Base-by-base conservation (phyloP, 2,888 invertebrate genomes). In the Catonia carolina region DNA sequence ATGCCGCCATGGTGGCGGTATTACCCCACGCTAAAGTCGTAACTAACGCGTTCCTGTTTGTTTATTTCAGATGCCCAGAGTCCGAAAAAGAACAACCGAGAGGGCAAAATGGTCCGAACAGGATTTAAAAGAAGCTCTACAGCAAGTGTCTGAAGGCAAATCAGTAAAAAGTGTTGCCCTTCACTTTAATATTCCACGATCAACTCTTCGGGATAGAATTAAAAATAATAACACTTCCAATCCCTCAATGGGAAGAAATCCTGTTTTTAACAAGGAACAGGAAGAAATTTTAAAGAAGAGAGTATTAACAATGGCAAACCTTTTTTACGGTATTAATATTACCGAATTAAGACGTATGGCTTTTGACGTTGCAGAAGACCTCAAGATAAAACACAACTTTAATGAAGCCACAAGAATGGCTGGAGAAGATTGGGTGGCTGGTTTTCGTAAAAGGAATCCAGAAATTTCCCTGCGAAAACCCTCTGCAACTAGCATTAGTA, bases 61-160 rank as follows among this genome's bases (percentile, higher is more conserved):
- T n/a, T n/a, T n/a, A n/a, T n/a, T n/a, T n/a, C n/a, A n/a, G n/a
- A n/a, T n/a, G n/a, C n/a, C n/a, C n/a, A n/a, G n/a, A n/a, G n/a
- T n/a, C n/a, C n/a, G n/a, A n/a, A n/a, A n/a, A 54, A 50, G 3
- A 35, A 54, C 41, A 10, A 45, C 53, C 2, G 18, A 53, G 31
- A 42, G 18, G 33, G 53, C 53, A 7, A 53, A 53, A 42, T 45
- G 53, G 53, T 20, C 15, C 12, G 53, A 45, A 31, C 15, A 53
- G 2, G 27, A 14, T 1, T 17, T 53, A n/a, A 23, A 42, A 17
- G 41, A 20, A 53, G 27, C 53, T 4, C 33, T 52, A n/a, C 17
- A 39, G 39, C 52, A 31, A 36, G 37, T 52, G 35, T 50, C 36
- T 36, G 37, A 33, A 50, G 36, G 4, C 8, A n/a, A n/a, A n/a